These are phyloP conservation scores for Benthosema pterotum DNA, from an alignment of 2,797 vertebrate genomes.

Conservation along the genomic window DNA sequence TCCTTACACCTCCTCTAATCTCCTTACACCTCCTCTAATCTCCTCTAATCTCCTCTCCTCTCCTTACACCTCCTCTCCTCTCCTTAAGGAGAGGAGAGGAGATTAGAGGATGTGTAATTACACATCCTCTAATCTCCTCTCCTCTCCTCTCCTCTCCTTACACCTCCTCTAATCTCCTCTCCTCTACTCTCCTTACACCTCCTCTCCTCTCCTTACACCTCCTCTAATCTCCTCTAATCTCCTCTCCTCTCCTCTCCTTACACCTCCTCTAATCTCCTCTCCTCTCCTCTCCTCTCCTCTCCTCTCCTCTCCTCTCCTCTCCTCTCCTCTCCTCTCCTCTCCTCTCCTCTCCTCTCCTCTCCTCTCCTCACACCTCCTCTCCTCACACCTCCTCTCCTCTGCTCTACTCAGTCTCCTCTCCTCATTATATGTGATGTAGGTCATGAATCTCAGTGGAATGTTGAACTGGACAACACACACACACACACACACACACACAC, in stretches of 20 bases:
- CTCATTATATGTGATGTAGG: slow-evolving; percentile 8
- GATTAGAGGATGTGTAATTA: background rate
- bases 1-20: background rate
- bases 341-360: background rate
- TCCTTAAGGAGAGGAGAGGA: background rate
- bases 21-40: too few species aligned
- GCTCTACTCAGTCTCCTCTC: background rate
- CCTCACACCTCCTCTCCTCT: background rate
- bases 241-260: background rate
- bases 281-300: too few species aligned
- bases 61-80: too few species aligned
- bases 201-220: background rate
- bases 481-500: slow-evolving; percentile 6
- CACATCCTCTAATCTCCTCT: background rate
- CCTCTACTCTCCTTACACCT: background rate
- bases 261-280: background rate
- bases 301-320: too few species aligned
- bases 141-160: background rate
- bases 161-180: background rate
- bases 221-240: too few species aligned
- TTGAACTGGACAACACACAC: background rate
- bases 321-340: background rate
- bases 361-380: background rate
- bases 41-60: too few species aligned
- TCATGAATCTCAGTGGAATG: too few species aligned